Evolutionary conservation across 2,113 vertebrate species (phyloP), one percentile per base, ranked within the genome.

Genomic region (Syngnathoides biaculeatus): DNA sequence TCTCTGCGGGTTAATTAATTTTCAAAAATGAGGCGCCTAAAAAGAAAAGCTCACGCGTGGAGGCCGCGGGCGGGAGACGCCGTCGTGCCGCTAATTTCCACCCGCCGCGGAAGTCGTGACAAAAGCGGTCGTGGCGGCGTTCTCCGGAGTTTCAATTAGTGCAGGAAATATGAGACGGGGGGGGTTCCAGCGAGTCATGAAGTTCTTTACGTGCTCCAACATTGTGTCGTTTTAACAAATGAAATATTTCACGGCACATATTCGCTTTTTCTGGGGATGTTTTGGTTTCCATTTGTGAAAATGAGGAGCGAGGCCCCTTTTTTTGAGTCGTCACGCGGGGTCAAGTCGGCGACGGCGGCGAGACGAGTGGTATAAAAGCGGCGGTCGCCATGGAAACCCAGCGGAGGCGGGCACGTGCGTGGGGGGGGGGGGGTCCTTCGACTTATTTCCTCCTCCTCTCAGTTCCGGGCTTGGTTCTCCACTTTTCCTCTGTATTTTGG

Each of bases 1-100:
- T 89, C 79, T 76, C 73, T 15, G 15, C 69, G 47, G 50, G 66
- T 74, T 90, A 86, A 89, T 90, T 90, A 89, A 89, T 86, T 88
- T 71, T 77, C 86, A 90, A 74, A 80, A 79, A 86, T 78, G 67
- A 81, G 74, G 68, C 67, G 62, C 80, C 77, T 73, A 42, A 14
- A 85, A 68, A 52, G 47, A 61, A 71, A 78, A 63, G 30, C 30
- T 35, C 30, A 35, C 30, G 4, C 30, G 3, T 35, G 30, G 30
- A 35, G 30, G 30, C 30, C 30, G 30, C 30, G 30, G 30, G 30
- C 30, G 30, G 30, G 30, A 35, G 30, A 6, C 30, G 30, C 30
- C 30, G 6, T 35, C 30, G 6, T 38, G 48, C 22, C 39, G 19
- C 56, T 73, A 9, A 74, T 84, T 84, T 79, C 45, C 77, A 74